phyloP scores from a whole-genome alignment of 1,140 invertebrate species.

The Stenopsyche tienmushanensis region DNA sequence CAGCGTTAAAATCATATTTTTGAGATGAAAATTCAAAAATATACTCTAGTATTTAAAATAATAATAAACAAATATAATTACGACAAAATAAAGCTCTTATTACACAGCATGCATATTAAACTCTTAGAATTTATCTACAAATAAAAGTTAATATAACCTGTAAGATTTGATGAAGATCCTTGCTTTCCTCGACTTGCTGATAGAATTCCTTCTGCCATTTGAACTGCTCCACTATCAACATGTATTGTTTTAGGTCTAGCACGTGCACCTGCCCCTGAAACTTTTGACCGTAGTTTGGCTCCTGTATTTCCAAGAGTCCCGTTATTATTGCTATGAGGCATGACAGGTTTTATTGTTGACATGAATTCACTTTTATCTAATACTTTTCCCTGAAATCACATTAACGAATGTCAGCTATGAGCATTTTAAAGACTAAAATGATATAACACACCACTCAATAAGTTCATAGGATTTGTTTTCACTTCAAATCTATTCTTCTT shows the following conservation, averaged over 20 bases:
- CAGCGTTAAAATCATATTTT: too few relatives aligned
- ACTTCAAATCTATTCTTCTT: too few relatives aligned
- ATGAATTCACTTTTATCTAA: constrained; percentile 71
- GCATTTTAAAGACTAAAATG: constrained; percentile 22
- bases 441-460: neutral
- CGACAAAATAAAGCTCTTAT: too few relatives aligned
- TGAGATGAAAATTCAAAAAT: too few relatives aligned
- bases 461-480: too few relatives aligned
- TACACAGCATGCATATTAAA: too few relatives aligned
- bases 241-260: constrained; percentile 86
- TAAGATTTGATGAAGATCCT: constrained; percentile 78
- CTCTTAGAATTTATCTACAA: too few relatives aligned
- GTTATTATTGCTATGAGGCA: constrained; percentile 40
- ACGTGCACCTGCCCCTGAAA: constrained; percentile 49
- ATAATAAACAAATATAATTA: too few relatives aligned
- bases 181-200: constrained; percentile 74
- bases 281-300: constrained; percentile 31
- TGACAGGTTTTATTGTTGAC: constrained; percentile 54
- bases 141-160: constrained; percentile 56
- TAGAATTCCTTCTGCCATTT: constrained; percentile 72
- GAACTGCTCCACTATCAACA: constrained; percentile 75
- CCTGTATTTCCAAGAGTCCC: constrained; percentile 46
- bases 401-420: too few relatives aligned
- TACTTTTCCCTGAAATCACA: constrained; percentile 67
- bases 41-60: too few relatives aligned